Evolutionary conservation across 2,797 vertebrate genomes (phyloP).

Genomic region (Ptychadena robeensis): DNA sequence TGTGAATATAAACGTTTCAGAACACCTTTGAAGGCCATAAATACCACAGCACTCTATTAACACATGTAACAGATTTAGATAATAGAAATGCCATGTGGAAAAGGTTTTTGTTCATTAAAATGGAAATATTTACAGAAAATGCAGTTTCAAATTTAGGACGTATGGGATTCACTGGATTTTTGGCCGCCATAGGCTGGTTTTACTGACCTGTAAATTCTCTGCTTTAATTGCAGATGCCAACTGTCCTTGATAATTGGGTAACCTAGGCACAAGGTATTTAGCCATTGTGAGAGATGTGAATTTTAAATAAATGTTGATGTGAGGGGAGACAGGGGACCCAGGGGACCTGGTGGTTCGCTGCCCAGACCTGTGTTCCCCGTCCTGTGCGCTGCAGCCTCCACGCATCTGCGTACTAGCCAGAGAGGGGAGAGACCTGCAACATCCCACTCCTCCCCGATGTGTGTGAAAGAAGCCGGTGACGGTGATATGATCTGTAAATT

Average conservation of each 20-base stretch:
- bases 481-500: too few species aligned
- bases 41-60: conserved; percentile 24
- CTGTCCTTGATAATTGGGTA: background rate
- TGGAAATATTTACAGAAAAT: conserved; percentile 49
- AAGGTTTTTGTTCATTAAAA: conserved; percentile 12
- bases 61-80: conserved; percentile 17
- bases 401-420: too few species aligned
- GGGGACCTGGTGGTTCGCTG: too few species aligned
- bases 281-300: too few species aligned
- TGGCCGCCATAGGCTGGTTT: background rate
- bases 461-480: too few species aligned
- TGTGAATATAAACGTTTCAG: conserved; percentile 11
- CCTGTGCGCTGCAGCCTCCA: too few species aligned
- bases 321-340: too few species aligned
- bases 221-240: background rate
- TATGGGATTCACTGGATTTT: conserved; percentile 5
- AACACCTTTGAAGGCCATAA: conserved; percentile 15
- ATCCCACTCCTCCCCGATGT: too few species aligned
- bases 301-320: too few species aligned
- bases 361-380: too few species aligned
- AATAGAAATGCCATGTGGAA: conserved; percentile 32
- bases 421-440: too few species aligned
- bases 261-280: too few species aligned
- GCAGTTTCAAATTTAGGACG: conserved; percentile 5
- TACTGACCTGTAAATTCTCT: conserved; percentile 2